Evolutionary conservation across 2,113 vertebrate species (phyloP).

Genomic region (Taurulus bubalis): DNA sequence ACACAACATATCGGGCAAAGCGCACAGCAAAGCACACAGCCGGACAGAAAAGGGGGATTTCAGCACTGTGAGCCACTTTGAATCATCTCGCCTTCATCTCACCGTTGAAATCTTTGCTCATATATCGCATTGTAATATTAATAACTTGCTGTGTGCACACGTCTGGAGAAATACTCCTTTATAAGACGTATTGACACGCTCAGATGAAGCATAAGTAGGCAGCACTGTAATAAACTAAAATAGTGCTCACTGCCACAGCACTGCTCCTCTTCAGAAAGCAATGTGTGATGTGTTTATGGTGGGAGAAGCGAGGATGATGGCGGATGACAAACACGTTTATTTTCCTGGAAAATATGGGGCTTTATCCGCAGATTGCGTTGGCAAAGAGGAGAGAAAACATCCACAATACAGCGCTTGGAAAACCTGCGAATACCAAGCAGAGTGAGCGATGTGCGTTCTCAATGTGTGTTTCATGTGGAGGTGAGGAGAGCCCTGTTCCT

Average conservation of each 20-base stretch:
- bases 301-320: no score
- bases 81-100: not conserved
- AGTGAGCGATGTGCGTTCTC: slow-evolving; percentile 34
- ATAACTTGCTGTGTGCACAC: not conserved
- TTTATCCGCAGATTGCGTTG: not conserved
- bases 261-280: slow-evolving; percentile 8
- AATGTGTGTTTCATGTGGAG: slow-evolving; percentile 64
- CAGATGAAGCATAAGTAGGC: slow-evolving; percentile 4
- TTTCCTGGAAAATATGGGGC: not conserved
- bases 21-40: not conserved
- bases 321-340: slow-evolving; percentile 1
- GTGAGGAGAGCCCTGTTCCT: slow-evolving; percentile 76
- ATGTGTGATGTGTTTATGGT: slow-evolving; percentile 8
- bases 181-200: not conserved
- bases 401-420: not conserved
- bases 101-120: not conserved
- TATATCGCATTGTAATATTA: not conserved
- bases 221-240: not conserved
- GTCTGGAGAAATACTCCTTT: not conserved
- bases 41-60: not conserved
- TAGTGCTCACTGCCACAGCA: not conserved
- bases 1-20: slow-evolving; percentile 15
- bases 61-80: not conserved
- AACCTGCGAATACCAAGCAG: not conserved
- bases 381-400: slow-evolving; percentile 11